Conservation (phyloP, 2,888 invertebrate species). For the Chrysolina americana region DNA sequence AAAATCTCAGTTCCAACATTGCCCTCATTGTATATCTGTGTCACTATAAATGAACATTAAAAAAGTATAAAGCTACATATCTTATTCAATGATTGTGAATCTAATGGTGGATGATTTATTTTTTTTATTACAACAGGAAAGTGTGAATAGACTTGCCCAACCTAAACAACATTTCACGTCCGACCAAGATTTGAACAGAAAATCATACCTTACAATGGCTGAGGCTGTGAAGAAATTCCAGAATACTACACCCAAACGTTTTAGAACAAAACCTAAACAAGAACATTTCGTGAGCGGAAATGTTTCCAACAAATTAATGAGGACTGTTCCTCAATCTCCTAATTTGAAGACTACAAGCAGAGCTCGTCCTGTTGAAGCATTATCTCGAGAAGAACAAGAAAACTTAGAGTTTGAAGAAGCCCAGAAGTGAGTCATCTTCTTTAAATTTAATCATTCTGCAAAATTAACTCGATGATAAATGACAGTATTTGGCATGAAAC, state of each 20-base stretch:
- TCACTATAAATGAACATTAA: too few species aligned
- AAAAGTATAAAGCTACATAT: too few species aligned
- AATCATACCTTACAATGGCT: conserved; percentile 70
- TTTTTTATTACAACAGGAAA: conserved; percentile 43
- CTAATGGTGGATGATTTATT: background rate
- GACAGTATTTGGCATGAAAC: too few species aligned
- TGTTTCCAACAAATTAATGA: conserved; percentile 26
- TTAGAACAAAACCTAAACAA: conserved; percentile 63
- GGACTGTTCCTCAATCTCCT: conserved; percentile 73
- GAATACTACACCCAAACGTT: conserved; percentile 72
- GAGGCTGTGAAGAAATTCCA: conserved; percentile 73
- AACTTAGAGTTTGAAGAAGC: conserved; percentile 76
- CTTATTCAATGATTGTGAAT: too few species aligned
- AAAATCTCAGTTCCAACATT: too few species aligned
- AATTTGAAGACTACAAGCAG: conserved; percentile 73
- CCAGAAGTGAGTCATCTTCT: conserved; percentile 73
- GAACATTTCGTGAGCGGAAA: background rate
- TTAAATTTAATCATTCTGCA: too few species aligned
- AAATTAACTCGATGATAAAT: too few species aligned
- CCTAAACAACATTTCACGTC: conserved; percentile 53
- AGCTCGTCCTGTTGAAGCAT: conserved; percentile 71
- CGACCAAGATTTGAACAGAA: conserved; percentile 47
- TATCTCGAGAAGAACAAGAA: conserved; percentile 76
- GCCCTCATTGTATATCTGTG: too few species aligned
- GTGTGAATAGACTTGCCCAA: conserved; percentile 54